Conservation (phyloP, 2,888 invertebrate genomes). For the Drosophila infuscata region DNA sequence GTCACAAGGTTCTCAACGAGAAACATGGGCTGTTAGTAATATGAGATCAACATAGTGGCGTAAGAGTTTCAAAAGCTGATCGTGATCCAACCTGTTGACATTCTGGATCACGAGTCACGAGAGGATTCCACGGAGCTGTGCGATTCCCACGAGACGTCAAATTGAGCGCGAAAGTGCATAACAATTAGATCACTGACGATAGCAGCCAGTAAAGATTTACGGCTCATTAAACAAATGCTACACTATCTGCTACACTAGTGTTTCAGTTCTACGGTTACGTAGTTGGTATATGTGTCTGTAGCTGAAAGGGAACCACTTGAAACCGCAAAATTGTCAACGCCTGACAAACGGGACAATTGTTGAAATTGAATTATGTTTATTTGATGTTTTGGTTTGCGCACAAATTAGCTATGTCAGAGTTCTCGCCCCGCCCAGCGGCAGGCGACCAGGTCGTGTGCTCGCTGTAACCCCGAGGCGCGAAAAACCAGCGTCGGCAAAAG, state of each 20-base stretch:
- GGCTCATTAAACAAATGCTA: constrained; percentile 64
- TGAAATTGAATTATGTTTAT: constrained; percentile 85
- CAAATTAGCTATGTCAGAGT: constrained; percentile 84
- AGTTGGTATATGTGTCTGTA: constrained; percentile 12
- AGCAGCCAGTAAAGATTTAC: constrained; percentile 54
- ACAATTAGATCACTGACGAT: constrained; percentile 51
- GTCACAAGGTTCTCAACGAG: neutral
- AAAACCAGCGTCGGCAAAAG: constrained; percentile 77
- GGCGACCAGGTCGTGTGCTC: constrained; percentile 72
- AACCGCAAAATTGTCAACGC: constrained; percentile 59
- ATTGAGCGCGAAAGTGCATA: constrained; percentile 21
- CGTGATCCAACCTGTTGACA: constrained; percentile 65
- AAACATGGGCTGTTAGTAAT: constrained; percentile 62
- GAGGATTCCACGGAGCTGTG: neutral
- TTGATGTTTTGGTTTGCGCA: constrained; percentile 80
- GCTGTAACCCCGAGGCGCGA: constrained; percentile 83
- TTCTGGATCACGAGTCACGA: constrained; percentile 2
- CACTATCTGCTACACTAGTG: constrained; percentile 18
- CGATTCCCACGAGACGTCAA: constrained; percentile 65
- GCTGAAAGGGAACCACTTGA: constrained; percentile 52
- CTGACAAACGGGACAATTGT: constrained; percentile 76
- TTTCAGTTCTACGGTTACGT: constrained; percentile 4
- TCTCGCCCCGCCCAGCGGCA: constrained; percentile 50
- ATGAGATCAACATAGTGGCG: constrained; percentile 58
- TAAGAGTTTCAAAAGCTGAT: constrained; percentile 16